Evolutionary conservation across 1,140 invertebrate genomes (phyloP), one percentile per base, ranked within the genome.

Genomic region (Eupristina koningsbergeri): DNA sequence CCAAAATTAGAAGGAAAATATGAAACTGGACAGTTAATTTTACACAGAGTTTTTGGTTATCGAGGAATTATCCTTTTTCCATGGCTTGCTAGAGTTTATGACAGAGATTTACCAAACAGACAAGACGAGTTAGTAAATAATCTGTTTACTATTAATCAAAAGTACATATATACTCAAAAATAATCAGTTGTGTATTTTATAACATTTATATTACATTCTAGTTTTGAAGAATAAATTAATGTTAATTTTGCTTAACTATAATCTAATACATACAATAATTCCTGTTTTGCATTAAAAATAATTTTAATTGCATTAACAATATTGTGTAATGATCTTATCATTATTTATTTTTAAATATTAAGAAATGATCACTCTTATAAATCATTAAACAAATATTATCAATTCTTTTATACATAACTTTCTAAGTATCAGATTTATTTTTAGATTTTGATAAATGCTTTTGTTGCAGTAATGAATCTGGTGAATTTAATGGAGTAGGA

Each of bases 11-110:
- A 96, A 85, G 97, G 97, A 61, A 97, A 98, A 93, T 99, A 99
- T 94, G 96, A 98, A 88, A 98, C 98, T 22, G 98, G 98, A 47
- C 98, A 99, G 92, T 93, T 99, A 64, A 99, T 99, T 91, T 93
- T 99, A 34, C 98, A 99, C 90, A 95, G 96, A 89, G 96, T 99
- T 29, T 99, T 99, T 93, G 98, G 98, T 26, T 99, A 99, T 91
- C 93, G 98, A 88, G 98, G 98, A 19, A 97, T 99, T 13, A 95
- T 99, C 84, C 93, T 99, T 34, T 99, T 99, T 91, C 98, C 98
- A 9, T 99, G 98, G 98, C 92, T 97, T 64, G 98, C 98, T 8
- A 94, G 96, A 90, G 98, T 99, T 19, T 99, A 98, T 89, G 98
- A 99, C 89, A 94, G 98, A 89, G 98, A 99, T 94, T 91, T 96